Base-by-base conservation (phyloP, 2,113 vertebrate genomes). In the Regulus satrapa region DNA sequence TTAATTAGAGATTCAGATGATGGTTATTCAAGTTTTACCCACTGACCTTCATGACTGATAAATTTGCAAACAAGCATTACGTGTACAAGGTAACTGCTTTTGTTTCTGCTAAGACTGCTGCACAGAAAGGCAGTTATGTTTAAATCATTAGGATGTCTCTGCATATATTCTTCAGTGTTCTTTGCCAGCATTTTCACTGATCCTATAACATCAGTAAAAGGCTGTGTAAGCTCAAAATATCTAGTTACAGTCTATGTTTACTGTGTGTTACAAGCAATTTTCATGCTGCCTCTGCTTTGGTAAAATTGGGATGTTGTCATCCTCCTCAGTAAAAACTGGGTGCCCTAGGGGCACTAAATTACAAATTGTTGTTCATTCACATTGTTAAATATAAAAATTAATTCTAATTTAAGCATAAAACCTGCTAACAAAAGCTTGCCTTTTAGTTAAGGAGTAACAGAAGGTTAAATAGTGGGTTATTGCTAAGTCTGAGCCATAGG, bases 321-420 rank as follows among this genome's bases (percentile, higher is more conserved):
- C 82, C 54, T 85, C 41, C 41, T 86, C 40, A 34, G 24, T 81
- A 75, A 82, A 88, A 95, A 29, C 25, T 58, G 41, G 12, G 32
- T 28, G 24, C 75, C 85, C 45, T 51, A 38, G 38, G 62, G 76
- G 54, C 45, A 59, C 41, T 43, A 54, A 43, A 66, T 77, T 85
- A 81, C 46, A 64, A 17, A 85, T 43, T 62, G 24, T 5, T 68
- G 45, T 86, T 92, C 64, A 56, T 88, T 92, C 67, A 59, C 9
- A 5, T 90, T 79, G 32, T 73, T 87, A 64, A 36, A 9, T 85
- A 24, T 34, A 81, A 49, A 56, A 94, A 38, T 81, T 68, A 89
- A 78, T 89, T 88, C 76, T 49, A 75, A 64, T 92, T 92, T 86
- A 49, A 92, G 32, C 63, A 46, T 78, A 82, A 93, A 95, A 66